These are phyloP conservation scores for Mercenaria mercenaria DNA, from an alignment of 1,140 invertebrate genomes.

Conservation along the genomic window DNA sequence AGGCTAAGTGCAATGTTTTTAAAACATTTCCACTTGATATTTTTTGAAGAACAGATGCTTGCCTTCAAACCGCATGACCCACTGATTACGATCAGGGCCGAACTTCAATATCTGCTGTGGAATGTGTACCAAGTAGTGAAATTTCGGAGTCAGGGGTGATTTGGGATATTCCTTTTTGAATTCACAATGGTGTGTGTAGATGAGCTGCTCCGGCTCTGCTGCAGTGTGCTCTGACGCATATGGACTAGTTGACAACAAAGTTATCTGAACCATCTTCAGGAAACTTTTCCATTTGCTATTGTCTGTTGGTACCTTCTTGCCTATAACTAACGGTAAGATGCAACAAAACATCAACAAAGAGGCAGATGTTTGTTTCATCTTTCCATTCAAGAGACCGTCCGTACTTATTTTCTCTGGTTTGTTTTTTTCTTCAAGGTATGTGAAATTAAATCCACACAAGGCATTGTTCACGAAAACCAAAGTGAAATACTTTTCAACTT, in stretches of 20 bases:
- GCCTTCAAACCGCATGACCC: constrained; percentile 49
- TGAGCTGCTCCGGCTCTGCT: constrained; percentile 26
- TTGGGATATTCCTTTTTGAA: constrained; percentile 25
- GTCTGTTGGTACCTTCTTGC: not conserved
- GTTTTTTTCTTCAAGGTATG: constrained; percentile 10
- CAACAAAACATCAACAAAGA: constrained; percentile 15
- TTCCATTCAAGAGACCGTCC: not conserved
- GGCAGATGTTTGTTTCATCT: constrained; percentile 22
- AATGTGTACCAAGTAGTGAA: constrained; percentile 55
- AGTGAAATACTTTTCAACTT: constrained; percentile 10
- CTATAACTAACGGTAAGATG: constrained; percentile 25
- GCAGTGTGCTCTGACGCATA: constrained; percentile 6
- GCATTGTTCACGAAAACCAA: constrained; percentile 2
- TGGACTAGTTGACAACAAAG: constrained; percentile 2
- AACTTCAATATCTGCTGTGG: not conserved
- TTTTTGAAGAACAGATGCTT: constrained; percentile 37
- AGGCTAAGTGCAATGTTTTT: constrained; percentile 12
- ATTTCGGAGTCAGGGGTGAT: constrained; percentile 18
- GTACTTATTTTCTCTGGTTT: constrained; percentile 25
- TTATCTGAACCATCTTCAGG: constrained; percentile 4
- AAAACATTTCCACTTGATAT: constrained; percentile 3
- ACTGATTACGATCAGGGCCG: not conserved
- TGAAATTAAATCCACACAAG: not conserved
- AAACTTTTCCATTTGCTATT: constrained; percentile 37
- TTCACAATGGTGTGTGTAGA: constrained; percentile 15